A percentile compares a stretch with the other conserved stretches of the same genome.
phyloP scores from a whole-genome alignment of 2,797 vertebrate species.

The Muraenolepis orangiensis region DNA sequence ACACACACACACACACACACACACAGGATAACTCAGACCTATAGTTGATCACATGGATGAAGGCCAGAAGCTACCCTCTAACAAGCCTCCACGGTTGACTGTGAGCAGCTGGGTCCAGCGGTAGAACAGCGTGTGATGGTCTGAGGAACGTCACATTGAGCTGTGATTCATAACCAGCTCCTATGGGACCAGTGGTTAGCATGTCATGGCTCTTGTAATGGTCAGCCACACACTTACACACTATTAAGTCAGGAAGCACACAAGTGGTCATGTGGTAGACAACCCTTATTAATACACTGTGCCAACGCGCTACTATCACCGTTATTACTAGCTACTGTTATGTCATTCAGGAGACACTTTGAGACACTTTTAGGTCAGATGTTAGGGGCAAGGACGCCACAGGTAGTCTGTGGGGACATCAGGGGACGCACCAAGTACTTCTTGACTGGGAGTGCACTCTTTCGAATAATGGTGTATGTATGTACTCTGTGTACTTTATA shows the following conservation, averaged over 20 bases:
- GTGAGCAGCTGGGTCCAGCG: neutral
- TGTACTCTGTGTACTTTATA: neutral
- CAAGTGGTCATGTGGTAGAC: neutral
- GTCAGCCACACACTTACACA: neutral
- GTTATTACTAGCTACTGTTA: neutral
- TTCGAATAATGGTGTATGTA: neutral
- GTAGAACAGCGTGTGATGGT: neutral
- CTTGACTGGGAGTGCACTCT: neutral
- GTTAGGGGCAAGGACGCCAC: neutral
- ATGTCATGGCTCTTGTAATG: neutral
- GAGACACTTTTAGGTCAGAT: neutral
- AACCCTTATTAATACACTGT: neutral
- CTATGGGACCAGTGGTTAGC: neutral
- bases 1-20: slow-evolving; percentile 7
- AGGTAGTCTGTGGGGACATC: neutral
- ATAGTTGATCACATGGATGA: neutral
- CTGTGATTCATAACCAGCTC: neutral
- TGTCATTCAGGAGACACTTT: no score
- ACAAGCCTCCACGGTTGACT: neutral
- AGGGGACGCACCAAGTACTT: neutral
- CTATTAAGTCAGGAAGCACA: neutral
- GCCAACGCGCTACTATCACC: no score
- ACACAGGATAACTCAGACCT: neutral
- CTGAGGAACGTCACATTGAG: neutral
- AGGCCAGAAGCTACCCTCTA: neutral